Conservation (phyloP, 2,797 vertebrate species). For the Halcyon chelicuti region DNA sequence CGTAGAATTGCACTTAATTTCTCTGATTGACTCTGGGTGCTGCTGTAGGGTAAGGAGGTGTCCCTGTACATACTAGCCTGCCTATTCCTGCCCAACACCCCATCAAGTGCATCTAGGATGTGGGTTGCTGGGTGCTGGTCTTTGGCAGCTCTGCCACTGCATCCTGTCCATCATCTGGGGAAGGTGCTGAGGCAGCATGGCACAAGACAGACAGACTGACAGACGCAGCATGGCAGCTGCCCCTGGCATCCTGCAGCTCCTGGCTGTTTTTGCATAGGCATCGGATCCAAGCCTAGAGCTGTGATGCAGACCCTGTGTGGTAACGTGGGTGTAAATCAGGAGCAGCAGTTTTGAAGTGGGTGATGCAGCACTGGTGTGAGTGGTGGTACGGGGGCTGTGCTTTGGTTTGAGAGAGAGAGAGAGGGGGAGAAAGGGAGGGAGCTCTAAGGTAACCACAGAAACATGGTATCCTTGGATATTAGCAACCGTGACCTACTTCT, state of each 20-base stretch:
- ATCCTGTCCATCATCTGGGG: background rate
- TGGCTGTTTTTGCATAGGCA: background rate
- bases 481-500: constrained; percentile 73
- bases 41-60: background rate
- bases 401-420: background rate
- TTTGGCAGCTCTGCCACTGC: background rate
- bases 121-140: background rate
- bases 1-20: background rate
- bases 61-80: rapidly evolving
- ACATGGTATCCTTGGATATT: constrained; percentile 73
- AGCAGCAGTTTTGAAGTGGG: background rate
- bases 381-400: background rate
- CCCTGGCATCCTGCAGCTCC: background rate
- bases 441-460: constrained; percentile 65
- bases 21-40: background rate
- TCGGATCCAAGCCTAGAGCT: rapidly evolving
- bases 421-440: background rate
- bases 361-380: background rate
- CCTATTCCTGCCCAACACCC: background rate
- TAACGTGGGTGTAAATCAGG: background rate
- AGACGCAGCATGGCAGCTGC: background rate
- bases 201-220: constrained; percentile 15
- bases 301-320: background rate
- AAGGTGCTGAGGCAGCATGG: background rate
- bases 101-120: background rate